Base-by-base conservation (phyloP, 2,888 invertebrate species). In the Ctena decussata region DNA sequence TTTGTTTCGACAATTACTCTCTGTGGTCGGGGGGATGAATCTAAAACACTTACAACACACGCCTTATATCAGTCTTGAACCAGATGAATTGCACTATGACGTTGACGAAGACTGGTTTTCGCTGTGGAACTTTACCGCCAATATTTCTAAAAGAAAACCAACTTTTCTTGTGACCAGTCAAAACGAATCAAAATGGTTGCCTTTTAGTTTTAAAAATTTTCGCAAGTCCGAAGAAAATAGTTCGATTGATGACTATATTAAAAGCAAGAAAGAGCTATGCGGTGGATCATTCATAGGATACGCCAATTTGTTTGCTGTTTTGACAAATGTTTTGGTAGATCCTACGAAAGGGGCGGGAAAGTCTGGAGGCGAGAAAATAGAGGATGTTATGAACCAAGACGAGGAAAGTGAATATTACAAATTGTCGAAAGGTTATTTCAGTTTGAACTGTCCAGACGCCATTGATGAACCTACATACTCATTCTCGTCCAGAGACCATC, bases 361-460 rank as follows among this genome's bases (percentile, higher is more conserved):
- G 11, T 81, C 76, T 46, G 93, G 93, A 0, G 93, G 93, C 11
- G 92, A 93, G 71, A 85, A 87, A 35, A 84, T 93, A 0, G 76
- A 80, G 5, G 57, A 77, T 0, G 93, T 94, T 1, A 57, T 92
- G 53, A 89, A 92, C 76, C 94, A 92, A 75, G 69, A 77, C 0
- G 94, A 94, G 53, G 74, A 82, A 5, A 78, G 78, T 0, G 94
- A 94, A 80, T 93, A 91, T 79, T 88, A 90, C 39, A 83, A 76
- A 0, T 72, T 92, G 11, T 72, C 80, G 8, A 65, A 75, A 12
- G 93, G 93, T 15, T 93, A 90, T 77, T 93, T 94, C 72, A 85
- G 80, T 18, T 37, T 93, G 1, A 77, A 85, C 0, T 93, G 93
- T 75, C 5, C 2, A 1, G 21, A 35, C 24, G 30, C 15, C 6